Percentiles rank a stretch among this genome's conserved stretches.
These are phyloP conservation scores for Alcedo quadribrachys DNA, from an alignment of 2,797 vertebrate species.

Conservation along the genomic window DNA sequence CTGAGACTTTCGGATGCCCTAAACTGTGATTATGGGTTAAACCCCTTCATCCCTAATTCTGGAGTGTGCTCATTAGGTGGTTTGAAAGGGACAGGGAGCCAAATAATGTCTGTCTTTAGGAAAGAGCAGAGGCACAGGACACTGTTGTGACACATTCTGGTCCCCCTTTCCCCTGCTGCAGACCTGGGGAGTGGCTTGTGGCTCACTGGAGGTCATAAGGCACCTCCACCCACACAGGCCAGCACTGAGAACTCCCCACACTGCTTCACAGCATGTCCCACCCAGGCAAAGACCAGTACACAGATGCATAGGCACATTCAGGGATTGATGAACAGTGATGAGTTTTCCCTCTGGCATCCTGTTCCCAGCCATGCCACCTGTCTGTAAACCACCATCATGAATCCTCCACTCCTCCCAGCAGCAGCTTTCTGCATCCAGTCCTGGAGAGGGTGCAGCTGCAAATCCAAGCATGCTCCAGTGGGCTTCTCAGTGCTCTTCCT, in stretches of 20 bases:
- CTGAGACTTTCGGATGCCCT: neutral
- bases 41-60: neutral
- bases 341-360: neutral
- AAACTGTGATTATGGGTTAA: constrained; percentile 17
- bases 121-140: neutral
- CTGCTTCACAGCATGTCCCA: neutral
- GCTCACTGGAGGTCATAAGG: neutral
- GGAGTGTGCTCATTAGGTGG: neutral
- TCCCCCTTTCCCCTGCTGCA: neutral
- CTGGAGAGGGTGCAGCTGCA: neutral
- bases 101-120: neutral
- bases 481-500: neutral
- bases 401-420: fast-evolving
- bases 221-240: neutral
- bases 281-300: neutral
- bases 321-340: neutral
- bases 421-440: neutral
- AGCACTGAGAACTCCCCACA: neutral
- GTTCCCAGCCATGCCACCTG: neutral
- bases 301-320: neutral
- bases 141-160: neutral
- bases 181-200: neutral
- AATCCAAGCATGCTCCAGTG: neutral
- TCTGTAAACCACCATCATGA: neutral
- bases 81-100: neutral